Evolutionary conservation across 1,140 invertebrate species (phyloP).

Genomic region (Formica exsecta): DNA sequence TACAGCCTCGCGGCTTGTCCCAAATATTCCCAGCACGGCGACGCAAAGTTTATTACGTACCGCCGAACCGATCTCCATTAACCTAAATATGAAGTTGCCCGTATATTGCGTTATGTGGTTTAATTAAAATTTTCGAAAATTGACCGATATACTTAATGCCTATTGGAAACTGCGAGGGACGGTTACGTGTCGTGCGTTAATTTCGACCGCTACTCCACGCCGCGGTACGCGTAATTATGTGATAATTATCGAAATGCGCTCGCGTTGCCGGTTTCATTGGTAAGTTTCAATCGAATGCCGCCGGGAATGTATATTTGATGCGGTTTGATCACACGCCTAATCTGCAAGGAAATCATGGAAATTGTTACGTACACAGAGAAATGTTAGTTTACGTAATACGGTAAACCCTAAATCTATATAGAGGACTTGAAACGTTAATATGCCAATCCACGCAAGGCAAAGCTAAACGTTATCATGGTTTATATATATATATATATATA

Average conservation of each 20-base stretch:
- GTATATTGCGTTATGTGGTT: background rate
- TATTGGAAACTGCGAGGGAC: conserved; percentile 37
- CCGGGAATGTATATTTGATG: conserved; percentile 59
- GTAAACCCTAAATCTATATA: conserved; percentile 47
- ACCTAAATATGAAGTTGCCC: background rate
- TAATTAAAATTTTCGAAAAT: conserved; percentile 67
- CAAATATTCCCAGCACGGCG: conserved; percentile 61
- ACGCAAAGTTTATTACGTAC: conserved; percentile 62
- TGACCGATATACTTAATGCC: conserved; percentile 43
- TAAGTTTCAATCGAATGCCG: conserved; percentile 53
- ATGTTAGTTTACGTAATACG: conserved; percentile 60
- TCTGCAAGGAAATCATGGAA: conserved; percentile 65
- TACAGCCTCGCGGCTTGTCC: background rate
- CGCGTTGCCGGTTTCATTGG: conserved; percentile 43
- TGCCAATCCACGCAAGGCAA: background rate
- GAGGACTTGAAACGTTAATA: conserved; percentile 9
- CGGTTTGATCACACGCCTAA: conserved; percentile 58
- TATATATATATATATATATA: background rate
- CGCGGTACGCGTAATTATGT: conserved; percentile 38
- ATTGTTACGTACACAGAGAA: conserved; percentile 58
- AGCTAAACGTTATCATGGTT: conserved; percentile 2
- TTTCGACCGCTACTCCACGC: conserved; percentile 46
- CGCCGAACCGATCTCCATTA: conserved; percentile 38
- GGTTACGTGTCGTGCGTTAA: conserved; percentile 26
- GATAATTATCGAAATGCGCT: conserved; percentile 64